Percentiles rank a stretch among this genome's conserved stretches.
Evolutionary conservation across 2,888 invertebrate species (phyloP).

Genomic region (Allacma fusca): DNA sequence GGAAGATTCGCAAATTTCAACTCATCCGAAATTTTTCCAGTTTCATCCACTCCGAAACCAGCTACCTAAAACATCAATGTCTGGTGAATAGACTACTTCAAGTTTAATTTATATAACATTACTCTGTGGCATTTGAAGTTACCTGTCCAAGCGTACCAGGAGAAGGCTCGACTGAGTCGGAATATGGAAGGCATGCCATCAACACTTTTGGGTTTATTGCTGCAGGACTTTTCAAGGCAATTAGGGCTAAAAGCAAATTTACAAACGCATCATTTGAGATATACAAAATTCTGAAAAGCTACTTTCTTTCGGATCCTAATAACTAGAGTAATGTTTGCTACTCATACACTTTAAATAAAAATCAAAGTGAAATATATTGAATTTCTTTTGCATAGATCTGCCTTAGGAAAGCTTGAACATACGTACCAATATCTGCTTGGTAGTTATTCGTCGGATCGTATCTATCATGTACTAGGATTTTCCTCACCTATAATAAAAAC

Average conservation of each 20-base stretch:
- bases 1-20: conserved; percentile 24
- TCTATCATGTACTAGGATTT: conserved; percentile 16
- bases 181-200: conserved; percentile 6
- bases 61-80: no score
- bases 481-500: conserved; percentile 20
- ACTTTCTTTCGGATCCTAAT: no score
- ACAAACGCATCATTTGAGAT: no score
- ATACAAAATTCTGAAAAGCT: no score
- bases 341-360: no score
- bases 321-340: no score
- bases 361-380: no score
- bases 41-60: conserved; percentile 23
- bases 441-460: conserved; percentile 28
- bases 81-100: no score
- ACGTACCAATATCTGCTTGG: conserved; percentile 30
- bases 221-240: background rate
- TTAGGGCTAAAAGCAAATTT: background rate
- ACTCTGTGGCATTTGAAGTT: no score
- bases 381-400: no score
- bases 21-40: conserved; percentile 1
- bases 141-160: background rate
- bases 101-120: no score
- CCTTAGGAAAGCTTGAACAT: no score
- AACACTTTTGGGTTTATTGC: background rate
- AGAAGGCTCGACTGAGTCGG: background rate